Evolutionary conservation across 2,888 invertebrate species (phyloP), one percentile per base, ranked within the genome.

Genomic region (Trichopoda pennipes): DNA sequence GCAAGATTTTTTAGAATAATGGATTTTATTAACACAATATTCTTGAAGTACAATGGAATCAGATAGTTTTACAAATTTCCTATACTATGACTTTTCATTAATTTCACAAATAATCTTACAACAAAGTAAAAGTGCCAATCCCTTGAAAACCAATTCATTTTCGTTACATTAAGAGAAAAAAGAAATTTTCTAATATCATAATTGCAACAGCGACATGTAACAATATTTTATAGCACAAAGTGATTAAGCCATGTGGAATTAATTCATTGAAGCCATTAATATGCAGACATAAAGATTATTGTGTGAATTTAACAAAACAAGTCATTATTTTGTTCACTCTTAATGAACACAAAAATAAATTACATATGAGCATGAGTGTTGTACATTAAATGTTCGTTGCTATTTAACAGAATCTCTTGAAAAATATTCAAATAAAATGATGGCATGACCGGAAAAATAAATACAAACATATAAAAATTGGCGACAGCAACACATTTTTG

Each of bases 241-340:
- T 58, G 56, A 74, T 81, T 81, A 70, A 64, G 69, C 64, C 81
- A 74, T 73, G 81, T 74, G 77, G 69, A 81, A 81, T 77, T 81
- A 73, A 81, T 80, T 64, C 75, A 58, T 60, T 74, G 77, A 77
- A 77, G 44, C 35, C 61, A 77, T 63, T 44, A 49, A 70, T 68
- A 42, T 53, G 32, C 53, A 72, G 60, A 70, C 69, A 66, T 38
- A 19, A 38, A 66, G 61, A 72, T 63, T 74, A 73, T 73, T 61
- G 64, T 66, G 60, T 61, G 72, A 66, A 64, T 64, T 64, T 73
- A 35, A 32, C 2, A 63, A 61, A 60, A 72, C n/a, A n/a, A n/a
- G n/a, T n/a, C n/a, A 42, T 1, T 28, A 32, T 47, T 70, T 60
- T 49, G 49, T 49, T 32, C 21, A 38, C 19, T 70, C 47, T 72